Evolutionary conservation across 2,888 invertebrate genomes (phyloP), one percentile per base, ranked within the genome.

Genomic region (Hipparchia semele): DNA sequence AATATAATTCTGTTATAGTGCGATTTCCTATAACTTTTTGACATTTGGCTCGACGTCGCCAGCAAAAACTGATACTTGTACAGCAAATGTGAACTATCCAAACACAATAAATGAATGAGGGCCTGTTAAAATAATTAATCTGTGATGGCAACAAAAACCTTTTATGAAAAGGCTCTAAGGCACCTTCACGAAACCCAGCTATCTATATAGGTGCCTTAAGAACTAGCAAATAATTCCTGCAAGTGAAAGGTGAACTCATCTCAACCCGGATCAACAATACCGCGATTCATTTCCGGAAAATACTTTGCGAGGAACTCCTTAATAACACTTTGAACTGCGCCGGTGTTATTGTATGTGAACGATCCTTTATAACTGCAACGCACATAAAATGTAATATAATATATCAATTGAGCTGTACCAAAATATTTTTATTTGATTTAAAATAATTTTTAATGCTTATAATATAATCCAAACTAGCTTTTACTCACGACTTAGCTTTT

Each of bases 241-340:
- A 7, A 65, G 65, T 65, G 39, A 53, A 51, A 65, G 53, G 51
- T 65, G 53, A 65, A 65, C 49, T 51, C 23, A 51, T 49, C 51
- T 51, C 6, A 51, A 51, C 33, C 49, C 53, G 53, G 65, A 67
- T 58, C 58, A 67, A 56, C 67, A 56, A 68, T 49, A 59, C 23
- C 59, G 68, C 59, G 64, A 68, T 70, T 74, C 70, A 74, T 72
- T 90, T 90, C 89, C 88, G 85, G 80, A 81, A 82, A 85, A 83
- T 81, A 84, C 85, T 86, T 86, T 82, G 82, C 80, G 83, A 58
- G 80, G 79, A 82, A 84, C 81, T 86, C 80, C 77, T 78, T 79
- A 77, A 79, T 79, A 80, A 79, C 77, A 73, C 58, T 51, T 65
- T 53, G 53, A 68, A 23, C 33, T 33, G 23, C 60, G 59, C 45